These are phyloP conservation scores for Psylliodes chrysocephalus DNA, from an alignment of 2,888 invertebrate species.

Conservation along the genomic window DNA sequence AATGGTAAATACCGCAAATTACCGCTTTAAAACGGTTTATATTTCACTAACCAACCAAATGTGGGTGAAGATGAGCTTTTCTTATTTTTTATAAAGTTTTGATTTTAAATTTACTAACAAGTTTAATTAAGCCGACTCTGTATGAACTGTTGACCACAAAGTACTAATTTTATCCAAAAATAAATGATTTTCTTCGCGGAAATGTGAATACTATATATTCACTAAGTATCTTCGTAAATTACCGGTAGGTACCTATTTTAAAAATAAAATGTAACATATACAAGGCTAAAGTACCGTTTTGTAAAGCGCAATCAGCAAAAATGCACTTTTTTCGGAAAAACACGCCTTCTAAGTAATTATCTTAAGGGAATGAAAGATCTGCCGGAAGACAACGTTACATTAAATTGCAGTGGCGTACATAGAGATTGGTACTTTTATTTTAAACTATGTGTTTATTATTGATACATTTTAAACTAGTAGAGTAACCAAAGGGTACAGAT, in stretches of 20 bases:
- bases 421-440: not conserved
- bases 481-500: too few species aligned
- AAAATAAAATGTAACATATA: not conserved
- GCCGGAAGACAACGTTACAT: not conserved
- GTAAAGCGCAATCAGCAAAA: not conserved
- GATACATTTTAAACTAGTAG: too few species aligned
- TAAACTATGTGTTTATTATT: too few species aligned
- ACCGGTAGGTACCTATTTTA: not conserved
- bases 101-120: too few species aligned
- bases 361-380: not conserved
- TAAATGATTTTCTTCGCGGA: too few species aligned
- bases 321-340: not conserved
- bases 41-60: too few species aligned
- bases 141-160: too few species aligned
- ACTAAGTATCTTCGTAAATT: not conserved
- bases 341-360: not conserved
- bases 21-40: too few species aligned
- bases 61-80: too few species aligned
- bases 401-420: not conserved
- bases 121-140: not conserved
- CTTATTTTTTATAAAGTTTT: too few species aligned
- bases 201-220: not conserved
- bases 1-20: too few species aligned
- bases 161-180: not conserved
- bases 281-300: not conserved